Conservation (phyloP, 2,113 vertebrate genomes). For the Callocephalon fimbriatum region DNA sequence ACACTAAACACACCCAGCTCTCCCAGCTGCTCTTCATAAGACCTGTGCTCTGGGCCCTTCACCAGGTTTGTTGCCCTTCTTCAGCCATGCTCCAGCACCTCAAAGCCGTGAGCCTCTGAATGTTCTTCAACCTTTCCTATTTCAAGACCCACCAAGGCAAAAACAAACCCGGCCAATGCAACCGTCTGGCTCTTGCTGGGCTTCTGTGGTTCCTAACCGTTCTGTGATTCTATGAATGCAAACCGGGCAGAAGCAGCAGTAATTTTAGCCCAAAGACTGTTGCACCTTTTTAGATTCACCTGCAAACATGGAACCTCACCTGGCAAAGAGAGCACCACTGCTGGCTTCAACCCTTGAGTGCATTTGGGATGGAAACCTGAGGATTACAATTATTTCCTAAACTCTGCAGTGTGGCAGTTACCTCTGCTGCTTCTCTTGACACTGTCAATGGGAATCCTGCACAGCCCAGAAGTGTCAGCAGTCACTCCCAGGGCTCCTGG, state of each 20-base stretch:
- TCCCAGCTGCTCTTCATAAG: background rate
- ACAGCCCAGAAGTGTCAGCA: background rate
- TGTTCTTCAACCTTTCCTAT: background rate
- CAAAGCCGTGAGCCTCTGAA: background rate
- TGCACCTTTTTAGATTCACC: background rate
- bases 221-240: background rate
- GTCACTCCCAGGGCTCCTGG: background rate
- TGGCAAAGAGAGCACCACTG: background rate
- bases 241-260: background rate
- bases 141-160: background rate
- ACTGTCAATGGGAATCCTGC: background rate
- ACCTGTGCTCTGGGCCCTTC: background rate
- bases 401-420: background rate
- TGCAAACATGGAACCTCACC: background rate
- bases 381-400: background rate
- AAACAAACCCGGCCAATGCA: background rate
- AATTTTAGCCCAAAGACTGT: background rate
- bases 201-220: background rate
- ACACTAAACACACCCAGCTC: background rate
- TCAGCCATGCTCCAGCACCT: rapidly evolving
- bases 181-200: background rate
- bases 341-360: background rate
- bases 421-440: background rate
- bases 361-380: background rate
- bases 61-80: rapidly evolving